phyloP scores from a whole-genome alignment of 2,113 vertebrate species.

The Ranitomeya imitator region DNA sequence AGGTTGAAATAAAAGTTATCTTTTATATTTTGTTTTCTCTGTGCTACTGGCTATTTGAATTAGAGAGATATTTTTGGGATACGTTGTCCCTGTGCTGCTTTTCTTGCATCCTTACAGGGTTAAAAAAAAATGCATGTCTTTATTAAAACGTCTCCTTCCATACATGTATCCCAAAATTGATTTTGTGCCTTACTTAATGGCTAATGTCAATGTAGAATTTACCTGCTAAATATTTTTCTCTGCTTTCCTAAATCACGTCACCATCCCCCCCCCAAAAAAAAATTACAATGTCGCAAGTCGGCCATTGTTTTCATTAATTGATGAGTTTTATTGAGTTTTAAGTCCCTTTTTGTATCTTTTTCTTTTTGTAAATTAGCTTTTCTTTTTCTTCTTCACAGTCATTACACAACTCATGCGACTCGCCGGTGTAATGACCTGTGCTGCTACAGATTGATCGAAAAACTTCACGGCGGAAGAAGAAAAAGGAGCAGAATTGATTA shows the following conservation, averaged over 20 bases:
- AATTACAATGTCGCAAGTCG: not conserved
- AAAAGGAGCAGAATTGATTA: not conserved
- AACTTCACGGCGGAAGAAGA: not conserved
- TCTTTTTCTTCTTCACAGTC: not conserved
- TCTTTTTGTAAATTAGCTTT: not conserved
- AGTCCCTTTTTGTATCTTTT: not conserved
- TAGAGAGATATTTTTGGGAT: no score
- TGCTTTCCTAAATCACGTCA: not conserved
- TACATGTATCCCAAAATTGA: not conserved
- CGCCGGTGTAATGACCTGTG: conserved; percentile 7
- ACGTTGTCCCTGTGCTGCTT: no score
- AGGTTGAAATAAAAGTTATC: no score
- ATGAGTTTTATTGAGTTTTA: conserved; percentile 15
- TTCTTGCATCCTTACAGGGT: no score
- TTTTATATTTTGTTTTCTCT: no score
- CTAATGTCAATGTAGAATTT: not conserved
- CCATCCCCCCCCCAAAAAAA: not conserved
- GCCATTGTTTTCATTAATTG: not conserved
- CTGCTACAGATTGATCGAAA: not conserved
- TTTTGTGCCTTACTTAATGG: not conserved
- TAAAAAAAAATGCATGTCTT: not conserved
- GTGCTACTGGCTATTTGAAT: no score
- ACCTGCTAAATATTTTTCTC: not conserved
- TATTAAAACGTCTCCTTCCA: not conserved
- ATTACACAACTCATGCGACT: not conserved